These are phyloP conservation scores for Zosterops pallidus DNA, from an alignment of 2,113 vertebrate genomes.

Conservation along the genomic window DNA sequence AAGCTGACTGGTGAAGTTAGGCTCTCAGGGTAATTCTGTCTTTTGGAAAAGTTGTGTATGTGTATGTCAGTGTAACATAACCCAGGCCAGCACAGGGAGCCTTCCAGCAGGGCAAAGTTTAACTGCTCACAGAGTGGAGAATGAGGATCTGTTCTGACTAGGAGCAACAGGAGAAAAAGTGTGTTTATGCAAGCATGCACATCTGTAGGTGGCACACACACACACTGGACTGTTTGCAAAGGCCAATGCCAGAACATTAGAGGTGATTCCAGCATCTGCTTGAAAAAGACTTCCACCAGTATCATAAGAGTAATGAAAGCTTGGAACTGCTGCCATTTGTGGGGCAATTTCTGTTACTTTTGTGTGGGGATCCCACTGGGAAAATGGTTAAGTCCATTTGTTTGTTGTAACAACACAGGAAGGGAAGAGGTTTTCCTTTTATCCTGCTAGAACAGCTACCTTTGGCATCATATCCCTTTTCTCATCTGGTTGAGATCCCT, in stretches of 20 bases:
- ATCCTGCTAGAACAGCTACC: constrained; percentile 17
- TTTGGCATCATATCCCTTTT: constrained; percentile 29
- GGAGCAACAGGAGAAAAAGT: background rate
- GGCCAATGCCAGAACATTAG: background rate
- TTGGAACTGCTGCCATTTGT: background rate
- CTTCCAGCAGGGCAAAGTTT: background rate
- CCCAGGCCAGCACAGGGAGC: background rate
- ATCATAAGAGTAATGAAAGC: background rate
- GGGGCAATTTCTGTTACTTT: background rate
- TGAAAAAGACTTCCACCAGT: background rate
- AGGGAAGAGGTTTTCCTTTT: constrained; percentile 48
- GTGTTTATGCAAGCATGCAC: background rate
- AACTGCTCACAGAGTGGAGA: background rate
- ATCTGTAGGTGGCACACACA: background rate
- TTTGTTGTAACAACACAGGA: constrained; percentile 39
- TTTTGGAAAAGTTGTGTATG: background rate
- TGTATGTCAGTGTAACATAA: background rate
- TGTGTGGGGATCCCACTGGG: background rate
- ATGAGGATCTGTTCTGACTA: background rate
- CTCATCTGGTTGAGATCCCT: constrained; percentile 3
- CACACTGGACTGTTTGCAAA: background rate
- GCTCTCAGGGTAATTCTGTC: background rate
- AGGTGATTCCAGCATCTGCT: background rate
- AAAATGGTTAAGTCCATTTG: background rate
- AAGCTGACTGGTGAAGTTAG: background rate